A percentile compares a stretch with the other conserved stretches of the same genome.
Evolutionary conservation across 2,797 vertebrate genomes (phyloP).

Genomic region (Brachyalestes nurse): DNA sequence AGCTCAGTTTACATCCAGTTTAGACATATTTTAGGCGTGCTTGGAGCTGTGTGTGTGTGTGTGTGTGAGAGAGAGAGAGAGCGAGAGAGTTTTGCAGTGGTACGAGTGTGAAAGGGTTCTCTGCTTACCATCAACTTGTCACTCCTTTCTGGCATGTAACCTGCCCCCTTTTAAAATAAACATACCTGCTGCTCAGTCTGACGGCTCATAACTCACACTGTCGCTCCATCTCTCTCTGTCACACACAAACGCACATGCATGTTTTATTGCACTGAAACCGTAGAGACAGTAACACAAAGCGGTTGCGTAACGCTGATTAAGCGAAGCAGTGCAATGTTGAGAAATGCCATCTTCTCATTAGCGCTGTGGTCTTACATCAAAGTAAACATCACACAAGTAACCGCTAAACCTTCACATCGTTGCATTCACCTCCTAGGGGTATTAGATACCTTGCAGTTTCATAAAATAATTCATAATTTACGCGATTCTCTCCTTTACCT

Average conservation of each 20-base stretch:
- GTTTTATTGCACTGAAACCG: slow-evolving; percentile 10
- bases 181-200: slow-evolving; percentile 49
- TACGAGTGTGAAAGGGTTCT: slow-evolving; percentile 23
- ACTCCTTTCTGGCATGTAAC: slow-evolving; percentile 39
- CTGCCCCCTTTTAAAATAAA: slow-evolving; percentile 53
- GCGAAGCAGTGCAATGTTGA: slow-evolving; percentile 4
- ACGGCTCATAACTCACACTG: slow-evolving; percentile 46
- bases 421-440: neutral
- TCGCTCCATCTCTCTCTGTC: slow-evolving; percentile 9
- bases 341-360: slow-evolving; percentile 7
- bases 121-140: slow-evolving; percentile 51
- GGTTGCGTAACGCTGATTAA: slow-evolving; percentile 16
- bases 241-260: slow-evolving; percentile 32
- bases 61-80: slow-evolving; percentile 6
- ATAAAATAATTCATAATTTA: too few relatives aligned
- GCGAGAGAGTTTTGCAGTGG: slow-evolving; percentile 11
- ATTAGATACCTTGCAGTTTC: neutral
- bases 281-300: slow-evolving; percentile 23
- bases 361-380: neutral
- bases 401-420: too few relatives aligned
- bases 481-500: too few relatives aligned
- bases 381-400: too few relatives aligned
- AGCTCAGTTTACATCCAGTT: slow-evolving; percentile 9
- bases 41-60: neutral
- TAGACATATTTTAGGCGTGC: neutral